phyloP scores from a whole-genome alignment of 1,140 invertebrate genomes.

The Matsumurasca onukii region DNA sequence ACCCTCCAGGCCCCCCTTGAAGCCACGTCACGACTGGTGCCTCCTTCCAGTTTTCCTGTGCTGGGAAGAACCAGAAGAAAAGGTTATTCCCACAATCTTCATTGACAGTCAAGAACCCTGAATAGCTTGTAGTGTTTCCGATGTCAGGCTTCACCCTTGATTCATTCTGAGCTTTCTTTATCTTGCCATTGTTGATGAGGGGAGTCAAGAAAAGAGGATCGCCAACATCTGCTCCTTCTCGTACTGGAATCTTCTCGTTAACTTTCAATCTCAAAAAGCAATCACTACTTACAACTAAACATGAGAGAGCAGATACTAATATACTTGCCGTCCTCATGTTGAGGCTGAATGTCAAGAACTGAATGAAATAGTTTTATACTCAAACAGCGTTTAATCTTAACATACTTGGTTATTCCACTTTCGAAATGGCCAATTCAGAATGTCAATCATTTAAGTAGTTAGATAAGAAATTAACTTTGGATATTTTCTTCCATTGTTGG shows the following conservation, averaged over 20 bases:
- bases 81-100: constrained; percentile 54
- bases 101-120: constrained; percentile 72
- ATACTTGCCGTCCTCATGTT: no score
- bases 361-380: no score
- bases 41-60: constrained; percentile 47
- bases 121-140: constrained; percentile 46
- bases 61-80: constrained; percentile 80
- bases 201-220: constrained; percentile 36
- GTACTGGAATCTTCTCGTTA: neutral
- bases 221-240: neutral
- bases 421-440: no score
- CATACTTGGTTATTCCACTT: no score
- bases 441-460: no score
- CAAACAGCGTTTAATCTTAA: no score
- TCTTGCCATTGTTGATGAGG: constrained; percentile 30
- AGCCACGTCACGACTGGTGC: constrained; percentile 72
- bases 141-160: constrained; percentile 30
- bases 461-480: no score
- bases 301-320: no score
- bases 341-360: no score
- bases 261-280: neutral
- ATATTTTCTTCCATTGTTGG: no score
- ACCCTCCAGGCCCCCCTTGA: constrained; percentile 71
- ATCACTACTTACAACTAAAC: neutral
- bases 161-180: constrained; percentile 24